Percentiles rank a stretch among this genome's conserved stretches.
Conservation (phyloP, 1,140 invertebrate species). For the Hypothenemus hampei region DNA sequence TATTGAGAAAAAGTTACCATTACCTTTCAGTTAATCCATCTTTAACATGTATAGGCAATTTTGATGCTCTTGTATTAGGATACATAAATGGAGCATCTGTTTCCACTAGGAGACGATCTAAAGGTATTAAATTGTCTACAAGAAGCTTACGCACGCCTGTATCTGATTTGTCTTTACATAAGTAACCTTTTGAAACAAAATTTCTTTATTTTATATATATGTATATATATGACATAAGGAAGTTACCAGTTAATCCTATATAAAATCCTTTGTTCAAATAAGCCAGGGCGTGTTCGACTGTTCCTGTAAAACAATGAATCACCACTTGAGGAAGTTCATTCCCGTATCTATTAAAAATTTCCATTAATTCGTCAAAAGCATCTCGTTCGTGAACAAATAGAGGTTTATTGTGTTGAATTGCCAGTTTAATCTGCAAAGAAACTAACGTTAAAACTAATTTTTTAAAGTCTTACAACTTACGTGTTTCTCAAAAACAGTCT, state of each 20-base stretch:
- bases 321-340: constrained; percentile 71
- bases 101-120: constrained; percentile 83
- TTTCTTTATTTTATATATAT: background rate
- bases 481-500: constrained; percentile 85
- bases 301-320: constrained; percentile 93
- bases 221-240: constrained; percentile 62
- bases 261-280: constrained; percentile 88
- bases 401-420: constrained; percentile 82
- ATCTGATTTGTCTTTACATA: constrained; percentile 93
- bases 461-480: constrained; percentile 44
- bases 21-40: constrained; percentile 80
- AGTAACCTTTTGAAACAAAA: constrained; percentile 67
- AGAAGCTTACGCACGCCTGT: constrained; percentile 80
- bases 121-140: constrained; percentile 71
- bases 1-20: constrained; percentile 62
- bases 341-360: constrained; percentile 54
- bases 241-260: constrained; percentile 72
- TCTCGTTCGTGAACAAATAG: constrained; percentile 88
- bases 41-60: constrained; percentile 81
- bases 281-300: constrained; percentile 71
- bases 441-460: background rate
- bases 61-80: constrained; percentile 89
- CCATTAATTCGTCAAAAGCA: constrained; percentile 75
- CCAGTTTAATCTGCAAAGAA: constrained; percentile 68
- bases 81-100: constrained; percentile 96